Evolutionary conservation across 2,797 vertebrate species (phyloP).

Genomic region (Cuniculus paca): DNA sequence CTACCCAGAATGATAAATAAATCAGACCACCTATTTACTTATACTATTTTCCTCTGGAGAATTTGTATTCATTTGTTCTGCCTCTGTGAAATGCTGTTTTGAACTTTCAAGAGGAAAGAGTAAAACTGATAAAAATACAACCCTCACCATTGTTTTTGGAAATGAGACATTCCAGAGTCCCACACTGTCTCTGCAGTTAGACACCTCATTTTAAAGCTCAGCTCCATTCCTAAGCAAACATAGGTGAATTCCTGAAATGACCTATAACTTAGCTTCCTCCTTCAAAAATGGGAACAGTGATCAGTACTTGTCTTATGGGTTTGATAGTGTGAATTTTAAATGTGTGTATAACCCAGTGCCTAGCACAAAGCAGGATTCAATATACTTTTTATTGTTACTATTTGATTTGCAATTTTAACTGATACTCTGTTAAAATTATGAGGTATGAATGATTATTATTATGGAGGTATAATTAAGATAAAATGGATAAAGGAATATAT

Average conservation of each 20-base stretch:
- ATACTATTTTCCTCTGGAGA: not conserved
- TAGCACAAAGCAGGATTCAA: not conserved
- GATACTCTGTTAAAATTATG: not conserved
- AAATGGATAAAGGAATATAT: not conserved
- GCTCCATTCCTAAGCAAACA: not conserved
- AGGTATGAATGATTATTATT: not conserved
- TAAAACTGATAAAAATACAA: slow-evolving; percentile 40
- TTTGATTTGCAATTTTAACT: not conserved
- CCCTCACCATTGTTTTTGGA: not conserved
- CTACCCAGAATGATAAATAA: not conserved
- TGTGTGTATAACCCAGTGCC: not conserved
- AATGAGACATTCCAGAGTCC: not conserved
- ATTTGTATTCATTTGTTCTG: not conserved
- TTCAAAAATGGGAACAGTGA: not conserved
- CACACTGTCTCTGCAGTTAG: not conserved
- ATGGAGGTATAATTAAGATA: slow-evolving; percentile 16
- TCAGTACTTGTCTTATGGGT: not conserved
- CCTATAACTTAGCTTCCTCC: not conserved
- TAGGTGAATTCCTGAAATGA: not conserved
- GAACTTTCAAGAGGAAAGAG: slow-evolving; percentile 36
- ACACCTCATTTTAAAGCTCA: not conserved
- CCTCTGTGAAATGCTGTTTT: not conserved
- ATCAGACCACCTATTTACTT: not conserved
- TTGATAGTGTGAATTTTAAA: not conserved
- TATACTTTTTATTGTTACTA: slow-evolving; percentile 8